Evolutionary conservation across 2,113 vertebrate genomes (phyloP).

Genomic region (Leptosomus discolor): DNA sequence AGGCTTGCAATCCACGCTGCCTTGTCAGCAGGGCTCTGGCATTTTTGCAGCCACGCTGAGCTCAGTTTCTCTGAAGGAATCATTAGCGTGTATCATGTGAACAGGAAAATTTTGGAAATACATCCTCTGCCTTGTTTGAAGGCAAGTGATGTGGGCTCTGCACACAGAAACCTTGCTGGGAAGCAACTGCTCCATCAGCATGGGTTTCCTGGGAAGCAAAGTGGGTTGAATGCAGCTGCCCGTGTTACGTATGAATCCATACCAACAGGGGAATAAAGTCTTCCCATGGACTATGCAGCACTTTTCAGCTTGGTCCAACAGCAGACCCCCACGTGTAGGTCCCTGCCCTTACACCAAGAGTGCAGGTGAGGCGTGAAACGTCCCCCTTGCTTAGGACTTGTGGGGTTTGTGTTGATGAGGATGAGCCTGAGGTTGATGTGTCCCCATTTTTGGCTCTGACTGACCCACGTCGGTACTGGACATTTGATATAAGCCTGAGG

Average conservation of each 20-base stretch:
- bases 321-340: not conserved
- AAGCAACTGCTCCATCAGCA: not conserved
- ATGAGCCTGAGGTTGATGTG: not conserved
- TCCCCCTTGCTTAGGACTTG: not conserved
- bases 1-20: not conserved
- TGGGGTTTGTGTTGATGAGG: not conserved
- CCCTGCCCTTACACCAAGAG: not conserved
- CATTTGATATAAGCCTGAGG: not conserved
- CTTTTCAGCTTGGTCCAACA: not conserved
- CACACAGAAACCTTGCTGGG: not conserved
- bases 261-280: not conserved
- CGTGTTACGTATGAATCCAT: rapidly evolving
- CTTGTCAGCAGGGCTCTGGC: not conserved
- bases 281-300: not conserved
- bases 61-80: not conserved
- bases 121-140: not conserved
- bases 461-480: rapidly evolving
- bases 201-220: not conserved
- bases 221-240: not conserved
- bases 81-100: not conserved
- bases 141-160: not conserved
- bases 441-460: not conserved
- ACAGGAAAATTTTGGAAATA: not conserved
- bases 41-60: not conserved
- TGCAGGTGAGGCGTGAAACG: not conserved